Evolutionary conservation across 2,888 invertebrate genomes (phyloP), one percentile per base, ranked within the genome.

Genomic region (Sarcophaga carnaria): DNA sequence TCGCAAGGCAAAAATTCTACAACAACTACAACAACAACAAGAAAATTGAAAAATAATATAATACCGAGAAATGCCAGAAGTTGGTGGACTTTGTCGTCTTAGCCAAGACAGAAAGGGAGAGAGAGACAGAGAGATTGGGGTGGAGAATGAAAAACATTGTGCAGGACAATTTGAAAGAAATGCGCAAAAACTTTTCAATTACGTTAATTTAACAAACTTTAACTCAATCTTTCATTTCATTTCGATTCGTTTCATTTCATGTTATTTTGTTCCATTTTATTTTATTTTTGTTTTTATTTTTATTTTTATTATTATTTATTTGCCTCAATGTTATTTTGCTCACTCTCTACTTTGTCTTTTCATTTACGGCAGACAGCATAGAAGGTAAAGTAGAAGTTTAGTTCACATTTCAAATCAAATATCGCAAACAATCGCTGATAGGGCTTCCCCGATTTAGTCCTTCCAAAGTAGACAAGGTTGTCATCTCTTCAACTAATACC

Each of bases 121-220:
- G n/a, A 1, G 59, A 6, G 17, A 2, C 4, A 59, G 5, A 17
- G 14, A 22, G 22, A 22, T 22, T 22, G 22, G 22, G 22, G 22
- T 22, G 22, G 22, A 66, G 17, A 37, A 20, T n/a, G 17, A 62
- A 78, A 78, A 60, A 79, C 22, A 69, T 63, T 66, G n/a, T 63
- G 27, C 45, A 83, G 74, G 74, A 83, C 69, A 83, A 83, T 79
- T 83, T 79, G 64, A 75, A 47, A 79, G 74, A 79, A 83, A 69
- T 77, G 86, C 67, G 80, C 76, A 83, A 86, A 37, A 86, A 86
- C 77, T 86, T 86, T 86, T 83, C 83, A 83, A 86, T 86, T 86
- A 86, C 86, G 76, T 78, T 86, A 86, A 86, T 86, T 83, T 86
- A 80, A 71, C 78, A 82, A 86, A 83, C 80, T 86, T 83, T 74